These are phyloP conservation scores for Ectemnius lituratus DNA, from an alignment of 2,888 invertebrate genomes.

Conservation along the genomic window DNA sequence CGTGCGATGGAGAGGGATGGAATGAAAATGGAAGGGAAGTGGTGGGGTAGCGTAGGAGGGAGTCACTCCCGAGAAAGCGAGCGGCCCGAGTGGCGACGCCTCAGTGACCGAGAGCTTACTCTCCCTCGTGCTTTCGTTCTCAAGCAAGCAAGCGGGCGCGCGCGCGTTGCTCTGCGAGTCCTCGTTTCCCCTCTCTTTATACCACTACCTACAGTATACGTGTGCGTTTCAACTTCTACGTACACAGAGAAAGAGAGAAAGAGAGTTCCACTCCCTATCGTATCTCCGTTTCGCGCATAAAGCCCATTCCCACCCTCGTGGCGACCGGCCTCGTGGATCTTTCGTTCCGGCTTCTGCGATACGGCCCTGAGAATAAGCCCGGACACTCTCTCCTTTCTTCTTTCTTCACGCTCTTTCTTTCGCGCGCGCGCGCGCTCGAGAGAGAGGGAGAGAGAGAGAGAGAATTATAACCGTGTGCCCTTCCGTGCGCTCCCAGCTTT, in stretches of 20 bases:
- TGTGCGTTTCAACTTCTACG: neutral
- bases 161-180: constrained; percentile 55
- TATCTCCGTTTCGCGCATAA: constrained; percentile 49
- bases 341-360: constrained; percentile 48
- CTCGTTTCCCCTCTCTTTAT: constrained; percentile 58
- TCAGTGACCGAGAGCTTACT: constrained; percentile 73
- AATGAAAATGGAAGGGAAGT: constrained; percentile 67
- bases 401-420: no score
- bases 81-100: constrained; percentile 70
- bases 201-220: constrained; percentile 6
- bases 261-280: constrained; percentile 36
- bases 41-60: constrained; percentile 54
- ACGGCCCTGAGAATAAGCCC: constrained; percentile 59
- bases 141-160: constrained; percentile 50
- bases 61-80: constrained; percentile 68
- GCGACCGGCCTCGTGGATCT: constrained; percentile 68
- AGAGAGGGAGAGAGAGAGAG: no score
- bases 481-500: constrained; percentile 44
- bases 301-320: constrained; percentile 65
- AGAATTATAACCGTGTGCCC: constrained; percentile 37
- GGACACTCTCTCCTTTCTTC: no score
- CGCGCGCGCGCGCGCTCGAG: no score
- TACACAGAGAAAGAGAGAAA: constrained; percentile 9
- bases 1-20: constrained; percentile 55
- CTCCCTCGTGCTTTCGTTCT: constrained; percentile 69